phyloP scores from a whole-genome alignment of 2,888 invertebrate genomes.

The Plusia festucae region DNA sequence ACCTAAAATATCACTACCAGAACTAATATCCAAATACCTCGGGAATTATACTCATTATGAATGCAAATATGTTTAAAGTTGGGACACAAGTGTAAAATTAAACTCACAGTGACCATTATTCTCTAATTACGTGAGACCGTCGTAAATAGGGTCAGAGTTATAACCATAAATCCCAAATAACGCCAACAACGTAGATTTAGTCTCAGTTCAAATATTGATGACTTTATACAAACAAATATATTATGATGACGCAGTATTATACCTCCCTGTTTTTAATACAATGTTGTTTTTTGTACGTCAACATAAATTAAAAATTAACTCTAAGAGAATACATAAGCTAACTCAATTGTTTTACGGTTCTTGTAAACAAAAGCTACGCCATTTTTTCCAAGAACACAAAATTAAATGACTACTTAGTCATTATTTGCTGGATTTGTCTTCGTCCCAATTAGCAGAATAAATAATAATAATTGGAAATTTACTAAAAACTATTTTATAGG shows the following conservation, averaged over 20 bases:
- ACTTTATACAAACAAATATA: background rate
- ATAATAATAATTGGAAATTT: no score
- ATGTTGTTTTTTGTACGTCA: background rate
- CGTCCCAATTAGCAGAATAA: no score
- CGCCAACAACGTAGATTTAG: background rate
- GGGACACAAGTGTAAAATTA: background rate
- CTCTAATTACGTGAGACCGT: constrained; percentile 32
- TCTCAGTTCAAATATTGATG: constrained; percentile 8
- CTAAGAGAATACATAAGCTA: no score
- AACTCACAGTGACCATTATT: constrained; percentile 34
- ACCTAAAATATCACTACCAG: no score
- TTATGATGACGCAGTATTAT: background rate
- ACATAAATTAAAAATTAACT: background rate
- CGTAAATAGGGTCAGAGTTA: constrained; percentile 48
- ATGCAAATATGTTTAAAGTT: constrained; percentile 1
- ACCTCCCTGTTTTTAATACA: background rate
- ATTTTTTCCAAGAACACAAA: no score
- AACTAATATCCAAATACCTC: no score
- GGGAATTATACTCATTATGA: background rate
- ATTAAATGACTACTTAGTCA: no score
- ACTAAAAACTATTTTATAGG: no score
- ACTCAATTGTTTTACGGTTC: no score
- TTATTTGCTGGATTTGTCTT: no score
- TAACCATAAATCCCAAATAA: constrained; percentile 51
- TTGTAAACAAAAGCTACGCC: no score